Conservation (phyloP, 1,140 invertebrate species). For the Monochamus saltuarius region DNA sequence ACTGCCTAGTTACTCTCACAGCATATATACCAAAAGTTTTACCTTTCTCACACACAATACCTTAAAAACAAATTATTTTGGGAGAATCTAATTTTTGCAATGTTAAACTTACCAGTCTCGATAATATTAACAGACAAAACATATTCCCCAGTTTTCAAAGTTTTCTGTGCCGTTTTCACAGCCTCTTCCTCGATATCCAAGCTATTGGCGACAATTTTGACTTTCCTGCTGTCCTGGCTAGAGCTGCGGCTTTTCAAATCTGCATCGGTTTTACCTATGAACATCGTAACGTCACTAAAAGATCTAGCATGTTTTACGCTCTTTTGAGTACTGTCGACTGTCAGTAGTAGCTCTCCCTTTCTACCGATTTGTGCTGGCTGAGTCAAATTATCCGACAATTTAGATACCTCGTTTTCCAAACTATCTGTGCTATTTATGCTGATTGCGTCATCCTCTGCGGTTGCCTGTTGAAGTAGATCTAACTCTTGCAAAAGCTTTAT, state of each 20-base stretch:
- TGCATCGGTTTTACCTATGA: constrained; percentile 33
- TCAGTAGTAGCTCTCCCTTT: constrained; percentile 28
- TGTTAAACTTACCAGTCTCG: constrained; percentile 60
- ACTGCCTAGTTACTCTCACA: constrained; percentile 72
- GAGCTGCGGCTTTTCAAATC: constrained; percentile 7
- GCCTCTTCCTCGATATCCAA: constrained; percentile 17
- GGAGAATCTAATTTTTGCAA: too few species aligned
- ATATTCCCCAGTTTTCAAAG: constrained; percentile 61
- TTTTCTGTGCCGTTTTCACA: constrained; percentile 50
- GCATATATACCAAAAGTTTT: constrained; percentile 89
- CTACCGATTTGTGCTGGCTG: constrained; percentile 1
- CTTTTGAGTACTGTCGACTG: constrained; percentile 49
- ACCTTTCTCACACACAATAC: constrained; percentile 73
- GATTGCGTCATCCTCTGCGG: constrained; percentile 58
- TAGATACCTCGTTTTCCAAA: constrained; percentile 25
- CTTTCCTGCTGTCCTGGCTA: constrained; percentile 5
- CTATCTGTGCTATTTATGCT: constrained; percentile 56
- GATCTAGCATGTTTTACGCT: constrained; percentile 44
- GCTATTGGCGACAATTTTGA: not conserved
- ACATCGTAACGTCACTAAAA: constrained; percentile 44
- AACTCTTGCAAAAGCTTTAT: constrained; percentile 74
- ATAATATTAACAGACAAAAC: constrained; percentile 67
- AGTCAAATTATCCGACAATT: not conserved
- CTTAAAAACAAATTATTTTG: constrained; percentile 52
- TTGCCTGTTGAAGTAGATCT: constrained; percentile 65